These are phyloP conservation scores for Lasioglossum lativentre DNA, from an alignment of 2,888 invertebrate genomes.

Conservation along the genomic window DNA sequence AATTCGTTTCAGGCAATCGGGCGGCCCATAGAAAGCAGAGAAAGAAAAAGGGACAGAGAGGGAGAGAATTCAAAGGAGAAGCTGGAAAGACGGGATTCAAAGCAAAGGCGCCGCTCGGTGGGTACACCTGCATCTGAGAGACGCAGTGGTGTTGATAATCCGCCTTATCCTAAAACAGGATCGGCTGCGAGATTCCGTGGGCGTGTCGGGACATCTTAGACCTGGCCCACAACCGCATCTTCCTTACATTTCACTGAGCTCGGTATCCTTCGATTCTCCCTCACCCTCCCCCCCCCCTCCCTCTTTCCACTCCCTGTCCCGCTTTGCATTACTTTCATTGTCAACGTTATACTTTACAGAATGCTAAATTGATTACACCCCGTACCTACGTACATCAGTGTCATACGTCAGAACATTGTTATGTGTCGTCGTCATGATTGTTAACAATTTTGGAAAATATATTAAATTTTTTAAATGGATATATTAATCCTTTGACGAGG, in stretches of 20 bases:
- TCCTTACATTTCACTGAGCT: slow-evolving; percentile 27
- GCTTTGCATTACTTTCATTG: not conserved
- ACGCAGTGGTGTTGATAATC: slow-evolving; percentile 68
- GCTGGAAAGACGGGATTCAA: slow-evolving; percentile 11
- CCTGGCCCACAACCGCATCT: slow-evolving; percentile 22
- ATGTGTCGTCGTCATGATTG: too few relatives aligned
- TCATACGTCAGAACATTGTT: too few relatives aligned
- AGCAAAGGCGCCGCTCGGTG: slow-evolving; percentile 39
- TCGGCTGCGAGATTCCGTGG: slow-evolving; percentile 60
- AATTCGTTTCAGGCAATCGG: not conserved
- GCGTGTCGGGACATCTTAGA: slow-evolving; percentile 58
- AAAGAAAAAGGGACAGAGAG: not conserved
- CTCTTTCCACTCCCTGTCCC: not conserved
- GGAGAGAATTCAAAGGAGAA: not conserved
- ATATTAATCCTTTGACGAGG: too few relatives aligned
- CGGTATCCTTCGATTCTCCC: slow-evolving; percentile 10
- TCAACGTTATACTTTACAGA: too few relatives aligned
- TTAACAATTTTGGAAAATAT: too few relatives aligned
- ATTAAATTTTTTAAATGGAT: too few relatives aligned
- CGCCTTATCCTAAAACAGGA: slow-evolving; percentile 74
- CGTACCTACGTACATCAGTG: not conserved
- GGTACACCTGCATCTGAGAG: slow-evolving; percentile 63
- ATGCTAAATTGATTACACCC: not conserved
- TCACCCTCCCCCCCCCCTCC: too few relatives aligned
- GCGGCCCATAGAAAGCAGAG: not conserved